Conservation (phyloP, 1,140 invertebrate species). For the Sesamia nonagrioides region DNA sequence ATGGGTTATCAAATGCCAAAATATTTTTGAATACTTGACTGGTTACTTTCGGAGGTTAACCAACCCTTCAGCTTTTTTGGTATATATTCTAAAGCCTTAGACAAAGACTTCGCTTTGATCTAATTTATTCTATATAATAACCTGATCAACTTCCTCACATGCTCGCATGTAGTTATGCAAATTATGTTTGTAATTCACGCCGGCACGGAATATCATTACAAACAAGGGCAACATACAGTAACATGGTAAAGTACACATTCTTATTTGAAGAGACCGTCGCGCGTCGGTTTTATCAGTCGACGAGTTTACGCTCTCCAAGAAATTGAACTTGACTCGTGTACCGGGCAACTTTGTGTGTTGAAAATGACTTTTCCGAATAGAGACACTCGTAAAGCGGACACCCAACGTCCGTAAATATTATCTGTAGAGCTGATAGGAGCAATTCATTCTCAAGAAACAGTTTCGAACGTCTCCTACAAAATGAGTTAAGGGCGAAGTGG, state of each 20-base stretch:
- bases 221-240: conserved; percentile 25
- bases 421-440: conserved; percentile 51
- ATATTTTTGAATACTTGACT: too few relatives aligned
- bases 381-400: conserved; percentile 36
- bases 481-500: conserved; percentile 58
- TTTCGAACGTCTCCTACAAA: conserved; percentile 58
- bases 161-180: conserved; percentile 30
- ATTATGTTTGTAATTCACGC: conserved; percentile 43
- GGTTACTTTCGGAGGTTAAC: too few relatives aligned
- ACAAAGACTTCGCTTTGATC: not conserved
- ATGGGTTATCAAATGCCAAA: too few relatives aligned
- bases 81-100: not conserved
- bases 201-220: conserved; percentile 32
- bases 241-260: conserved; percentile 37
- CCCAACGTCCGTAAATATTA: conserved; percentile 22
- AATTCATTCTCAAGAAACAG: conserved; percentile 50
- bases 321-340: conserved; percentile 33
- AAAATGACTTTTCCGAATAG: conserved; percentile 43
- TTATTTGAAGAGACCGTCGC: conserved; percentile 37
- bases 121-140: not conserved
- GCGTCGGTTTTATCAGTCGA: conserved; percentile 28
- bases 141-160: conserved; percentile 22
- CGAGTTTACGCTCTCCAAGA: conserved; percentile 7
- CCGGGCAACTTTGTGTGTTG: conserved; percentile 13
- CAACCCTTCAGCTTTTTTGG: too few relatives aligned